phyloP scores from a whole-genome alignment of 2,888 invertebrate genomes.

The Dioctria linearis region DNA sequence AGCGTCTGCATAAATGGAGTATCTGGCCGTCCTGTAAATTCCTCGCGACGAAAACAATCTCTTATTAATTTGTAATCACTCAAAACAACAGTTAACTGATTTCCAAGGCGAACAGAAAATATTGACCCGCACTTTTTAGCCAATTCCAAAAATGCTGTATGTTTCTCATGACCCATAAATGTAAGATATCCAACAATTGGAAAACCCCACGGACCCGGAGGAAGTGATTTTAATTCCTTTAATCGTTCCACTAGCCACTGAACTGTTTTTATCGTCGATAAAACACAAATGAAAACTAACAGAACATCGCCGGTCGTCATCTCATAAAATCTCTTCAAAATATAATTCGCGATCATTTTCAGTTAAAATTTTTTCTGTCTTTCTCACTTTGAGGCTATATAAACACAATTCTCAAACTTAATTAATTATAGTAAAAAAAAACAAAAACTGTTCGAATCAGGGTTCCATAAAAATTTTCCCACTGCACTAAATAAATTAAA shows the following conservation, averaged over 20 bases:
- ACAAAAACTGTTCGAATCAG: not conserved
- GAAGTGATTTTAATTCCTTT: conserved; percentile 73
- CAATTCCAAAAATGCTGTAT: conserved; percentile 84
- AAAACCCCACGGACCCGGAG: conserved; percentile 91
- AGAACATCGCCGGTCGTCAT: conserved; percentile 66
- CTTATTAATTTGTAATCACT: conserved; percentile 89
- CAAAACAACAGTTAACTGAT: conserved; percentile 86
- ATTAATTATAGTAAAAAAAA: no score
- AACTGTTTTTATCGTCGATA: conserved; percentile 67
- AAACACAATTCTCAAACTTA: no score
- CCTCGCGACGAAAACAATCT: conserved; percentile 88
- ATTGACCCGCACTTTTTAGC: conserved; percentile 85
- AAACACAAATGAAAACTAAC: conserved; percentile 66
- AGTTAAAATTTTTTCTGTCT: conserved; percentile 2
- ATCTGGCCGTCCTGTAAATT: conserved; percentile 89
- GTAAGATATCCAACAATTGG: conserved; percentile 89
- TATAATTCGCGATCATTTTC: conserved; percentile 67
- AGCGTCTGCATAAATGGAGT: conserved; percentile 89
- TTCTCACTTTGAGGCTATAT: not conserved
- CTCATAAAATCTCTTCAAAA: conserved; percentile 67
- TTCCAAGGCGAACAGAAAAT: conserved; percentile 86
- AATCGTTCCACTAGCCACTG: conserved; percentile 68
- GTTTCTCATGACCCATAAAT: conserved; percentile 82
- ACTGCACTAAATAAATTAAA: conserved; percentile 4
- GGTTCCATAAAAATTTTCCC: conserved; percentile 1